Evolutionary conservation across 2,797 vertebrate species (phyloP).

Genomic region (Gymnoscopelus braueri): DNA sequence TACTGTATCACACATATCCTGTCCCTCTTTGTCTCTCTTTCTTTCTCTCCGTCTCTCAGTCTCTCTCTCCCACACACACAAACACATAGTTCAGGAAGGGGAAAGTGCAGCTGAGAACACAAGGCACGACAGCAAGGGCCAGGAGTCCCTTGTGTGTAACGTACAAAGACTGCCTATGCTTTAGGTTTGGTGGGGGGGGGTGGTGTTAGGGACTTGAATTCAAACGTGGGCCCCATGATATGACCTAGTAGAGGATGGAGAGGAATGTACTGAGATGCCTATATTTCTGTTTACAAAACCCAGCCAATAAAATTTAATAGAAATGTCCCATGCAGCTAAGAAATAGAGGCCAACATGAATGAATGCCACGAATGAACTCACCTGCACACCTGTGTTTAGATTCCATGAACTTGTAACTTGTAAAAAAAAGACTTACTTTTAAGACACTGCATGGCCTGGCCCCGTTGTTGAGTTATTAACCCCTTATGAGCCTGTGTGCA

Average conservation of each 20-base stretch:
- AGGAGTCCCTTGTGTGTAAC: conserved; percentile 37
- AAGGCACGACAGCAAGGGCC: conserved; percentile 22
- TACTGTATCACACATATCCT: neutral
- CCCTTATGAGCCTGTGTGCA: too few species aligned
- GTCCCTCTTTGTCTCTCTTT: neutral
- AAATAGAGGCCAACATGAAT: too few species aligned
- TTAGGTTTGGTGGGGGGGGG: conserved; percentile 6
- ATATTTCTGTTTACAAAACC: too few species aligned
- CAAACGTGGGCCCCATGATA: conserved; percentile 15
- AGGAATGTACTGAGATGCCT: neutral
- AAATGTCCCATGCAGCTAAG: too few species aligned
- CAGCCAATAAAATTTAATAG: too few species aligned
- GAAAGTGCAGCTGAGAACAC: conserved; percentile 55
- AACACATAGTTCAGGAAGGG: conserved; percentile 13
- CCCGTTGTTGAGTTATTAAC: too few species aligned
- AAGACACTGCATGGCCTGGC: too few species aligned
- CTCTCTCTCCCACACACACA: conserved; percentile 16
- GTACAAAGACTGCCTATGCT: conserved; percentile 39
- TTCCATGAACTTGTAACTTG: too few species aligned
- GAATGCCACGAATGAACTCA: too few species aligned
- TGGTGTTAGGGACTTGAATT: conserved; percentile 36
- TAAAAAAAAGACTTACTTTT: too few species aligned
- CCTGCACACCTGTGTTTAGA: too few species aligned
- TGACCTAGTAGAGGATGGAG: neutral
- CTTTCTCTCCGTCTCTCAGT: conserved; percentile 5